phyloP scores from a whole-genome alignment of 2,113 vertebrate species.

The Siniperca chuatsi region DNA sequence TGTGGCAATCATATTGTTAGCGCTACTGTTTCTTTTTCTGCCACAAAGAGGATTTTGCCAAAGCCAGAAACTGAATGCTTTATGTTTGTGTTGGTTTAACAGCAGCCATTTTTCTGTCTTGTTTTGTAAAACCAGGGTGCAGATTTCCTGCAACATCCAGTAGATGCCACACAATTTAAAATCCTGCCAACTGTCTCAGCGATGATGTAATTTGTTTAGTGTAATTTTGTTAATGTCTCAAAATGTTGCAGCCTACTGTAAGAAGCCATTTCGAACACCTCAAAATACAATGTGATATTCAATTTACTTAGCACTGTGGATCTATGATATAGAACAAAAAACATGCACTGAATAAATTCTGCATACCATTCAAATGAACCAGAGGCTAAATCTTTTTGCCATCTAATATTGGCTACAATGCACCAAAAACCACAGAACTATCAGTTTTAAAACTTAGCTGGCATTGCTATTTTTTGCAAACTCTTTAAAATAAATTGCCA shows the following conservation, averaged over 20 bases:
- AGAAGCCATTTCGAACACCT: background rate
- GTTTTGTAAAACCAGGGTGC: slow-evolving; percentile 1
- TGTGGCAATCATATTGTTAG: background rate
- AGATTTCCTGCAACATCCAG: slow-evolving; percentile 11
- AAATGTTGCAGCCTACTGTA: background rate
- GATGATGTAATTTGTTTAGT: background rate
- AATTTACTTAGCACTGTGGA: background rate
- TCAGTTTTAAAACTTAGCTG: background rate
- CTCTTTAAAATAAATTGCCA: background rate
- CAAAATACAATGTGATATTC: background rate
- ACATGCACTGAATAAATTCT: background rate
- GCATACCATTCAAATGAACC: background rate
- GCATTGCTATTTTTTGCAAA: background rate
- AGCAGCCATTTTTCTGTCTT: background rate
- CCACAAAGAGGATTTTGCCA: slow-evolving; percentile 4
- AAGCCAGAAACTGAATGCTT: slow-evolving; percentile 11
- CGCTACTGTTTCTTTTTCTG: background rate
- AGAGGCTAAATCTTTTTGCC: background rate
- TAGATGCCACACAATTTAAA: background rate
- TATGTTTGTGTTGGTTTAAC: background rate
- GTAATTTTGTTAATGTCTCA: slow-evolving; percentile 18
- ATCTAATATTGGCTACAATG: background rate
- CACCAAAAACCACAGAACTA: background rate
- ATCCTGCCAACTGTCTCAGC: background rate
- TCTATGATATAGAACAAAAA: background rate